phyloP scores from a whole-genome alignment of 2,888 invertebrate species.

The Tortricodes alternella region DNA sequence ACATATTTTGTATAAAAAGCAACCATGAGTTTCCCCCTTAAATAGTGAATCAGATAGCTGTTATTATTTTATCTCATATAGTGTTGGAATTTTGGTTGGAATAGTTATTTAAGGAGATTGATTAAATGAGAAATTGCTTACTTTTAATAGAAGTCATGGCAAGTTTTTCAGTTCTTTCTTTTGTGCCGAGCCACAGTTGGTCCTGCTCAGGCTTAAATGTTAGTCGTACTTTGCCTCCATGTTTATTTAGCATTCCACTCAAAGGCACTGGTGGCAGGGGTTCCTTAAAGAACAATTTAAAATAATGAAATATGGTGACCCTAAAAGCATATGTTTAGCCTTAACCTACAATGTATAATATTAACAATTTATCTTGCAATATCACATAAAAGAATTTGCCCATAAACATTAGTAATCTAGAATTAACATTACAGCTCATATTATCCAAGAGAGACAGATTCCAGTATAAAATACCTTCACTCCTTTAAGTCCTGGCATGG shows the following conservation, averaged over 20 bases:
- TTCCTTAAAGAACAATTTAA: conserved; percentile 83
- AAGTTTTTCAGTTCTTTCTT: conserved; percentile 95
- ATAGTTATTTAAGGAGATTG: too few species aligned
- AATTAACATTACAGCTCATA: too few species aligned
- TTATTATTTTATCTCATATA: too few species aligned
- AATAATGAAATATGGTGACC: conserved; percentile 4
- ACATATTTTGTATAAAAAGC: too few species aligned
- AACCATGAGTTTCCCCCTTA: too few species aligned
- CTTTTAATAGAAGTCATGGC: conserved; percentile 95
- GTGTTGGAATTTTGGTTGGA: too few species aligned
- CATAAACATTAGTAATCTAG: too few species aligned
- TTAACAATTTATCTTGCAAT: too few species aligned
- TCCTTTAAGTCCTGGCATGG: conserved; percentile 92
- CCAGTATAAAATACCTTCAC: conserved; percentile 83
- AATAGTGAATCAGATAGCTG: too few species aligned
- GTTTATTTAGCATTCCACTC: conserved; percentile 95
- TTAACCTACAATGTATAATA: not conserved
- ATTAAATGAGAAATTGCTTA: conserved; percentile 72
- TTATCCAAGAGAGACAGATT: too few species aligned
- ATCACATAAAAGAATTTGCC: too few species aligned
- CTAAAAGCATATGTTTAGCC: not conserved
- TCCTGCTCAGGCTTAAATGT: conserved; percentile 96
- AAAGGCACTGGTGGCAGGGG: conserved; percentile 90
- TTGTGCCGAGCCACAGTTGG: conserved; percentile 95
- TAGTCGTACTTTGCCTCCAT: conserved; percentile 93